These are phyloP conservation scores for Gadopsis marmoratus DNA, from an alignment of 2,797 vertebrate species.

Conservation along the genomic window DNA sequence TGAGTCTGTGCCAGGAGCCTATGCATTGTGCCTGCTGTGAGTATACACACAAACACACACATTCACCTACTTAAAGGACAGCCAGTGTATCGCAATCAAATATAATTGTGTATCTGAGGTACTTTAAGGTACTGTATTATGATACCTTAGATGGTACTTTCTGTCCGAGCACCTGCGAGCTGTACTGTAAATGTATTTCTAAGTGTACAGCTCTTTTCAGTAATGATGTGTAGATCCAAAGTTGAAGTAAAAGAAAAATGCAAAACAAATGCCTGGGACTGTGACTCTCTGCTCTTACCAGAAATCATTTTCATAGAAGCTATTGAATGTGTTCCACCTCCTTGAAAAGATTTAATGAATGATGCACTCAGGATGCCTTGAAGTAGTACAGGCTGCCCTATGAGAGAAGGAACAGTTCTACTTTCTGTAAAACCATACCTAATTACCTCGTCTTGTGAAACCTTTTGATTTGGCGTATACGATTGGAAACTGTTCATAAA, in stretches of 20 bases:
- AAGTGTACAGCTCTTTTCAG: background rate
- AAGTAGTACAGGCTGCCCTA: constrained; percentile 4
- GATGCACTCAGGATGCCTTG: constrained; percentile 15
- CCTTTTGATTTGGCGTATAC: constrained; percentile 20
- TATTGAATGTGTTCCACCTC: constrained; percentile 16
- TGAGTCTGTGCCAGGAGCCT: constrained; percentile 91
- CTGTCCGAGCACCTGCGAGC: background rate
- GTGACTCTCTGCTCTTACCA: background rate
- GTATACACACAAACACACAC: constrained; percentile 69
- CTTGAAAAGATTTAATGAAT: constrained; percentile 36
- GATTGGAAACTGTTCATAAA: constrained; percentile 53
- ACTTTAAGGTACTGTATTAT: background rate
- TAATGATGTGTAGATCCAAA: background rate
- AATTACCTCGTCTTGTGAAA: constrained; percentile 39
- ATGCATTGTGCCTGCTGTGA: constrained; percentile 92
- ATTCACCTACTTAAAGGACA: background rate
- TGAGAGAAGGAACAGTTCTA: constrained; percentile 8
- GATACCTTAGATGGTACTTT: background rate
- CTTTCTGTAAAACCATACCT: constrained; percentile 28
- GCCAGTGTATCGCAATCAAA: background rate
- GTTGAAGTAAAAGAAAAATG: background rate
- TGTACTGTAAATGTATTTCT: background rate
- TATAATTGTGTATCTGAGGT: background rate
- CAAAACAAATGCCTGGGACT: background rate
- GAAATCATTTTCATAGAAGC: background rate